Conservation (phyloP, 92 coral and sea anemone genomes). For the Paramuricea clavata region DNA sequence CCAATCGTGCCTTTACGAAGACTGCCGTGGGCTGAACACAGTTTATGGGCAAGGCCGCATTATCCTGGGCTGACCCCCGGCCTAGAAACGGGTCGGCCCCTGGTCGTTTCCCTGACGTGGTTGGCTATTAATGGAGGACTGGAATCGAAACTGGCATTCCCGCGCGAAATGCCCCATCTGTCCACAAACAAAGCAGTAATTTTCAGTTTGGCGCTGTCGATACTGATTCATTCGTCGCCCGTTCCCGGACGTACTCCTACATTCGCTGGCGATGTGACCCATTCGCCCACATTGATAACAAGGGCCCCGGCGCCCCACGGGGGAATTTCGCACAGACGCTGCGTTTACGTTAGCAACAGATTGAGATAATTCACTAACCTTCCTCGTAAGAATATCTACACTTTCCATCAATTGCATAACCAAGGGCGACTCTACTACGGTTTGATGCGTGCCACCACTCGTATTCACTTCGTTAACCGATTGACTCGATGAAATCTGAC, state of each 20-base stretch:
- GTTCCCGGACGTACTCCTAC: background rate
- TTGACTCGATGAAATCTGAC: background rate
- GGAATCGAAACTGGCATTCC: background rate
- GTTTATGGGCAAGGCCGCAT: background rate
- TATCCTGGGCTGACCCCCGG: conserved; percentile 2
- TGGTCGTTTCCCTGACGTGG: conserved; percentile 19
- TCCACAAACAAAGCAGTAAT: background rate
- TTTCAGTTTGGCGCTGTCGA: background rate
- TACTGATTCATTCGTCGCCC: background rate
- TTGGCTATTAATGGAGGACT: background rate
- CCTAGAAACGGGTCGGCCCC: conserved; percentile 9
- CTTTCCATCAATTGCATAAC: too few species aligned
- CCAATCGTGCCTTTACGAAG: background rate
- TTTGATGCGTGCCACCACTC: background rate
- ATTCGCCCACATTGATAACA: too few species aligned
- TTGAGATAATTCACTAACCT: too few species aligned
- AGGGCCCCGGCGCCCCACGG: too few species aligned
- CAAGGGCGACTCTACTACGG: background rate
- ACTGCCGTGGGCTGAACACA: conserved; percentile 1
- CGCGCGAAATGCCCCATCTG: conserved; percentile 14
- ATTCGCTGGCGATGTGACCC: conserved; percentile 4
- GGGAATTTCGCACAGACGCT: too few species aligned
- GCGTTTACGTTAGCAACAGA: too few species aligned
- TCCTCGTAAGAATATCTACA: too few species aligned
- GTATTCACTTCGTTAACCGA: background rate